phyloP scores from a whole-genome alignment of 2,113 vertebrate species.

The Protobothrops mucrosquamatus region DNA sequence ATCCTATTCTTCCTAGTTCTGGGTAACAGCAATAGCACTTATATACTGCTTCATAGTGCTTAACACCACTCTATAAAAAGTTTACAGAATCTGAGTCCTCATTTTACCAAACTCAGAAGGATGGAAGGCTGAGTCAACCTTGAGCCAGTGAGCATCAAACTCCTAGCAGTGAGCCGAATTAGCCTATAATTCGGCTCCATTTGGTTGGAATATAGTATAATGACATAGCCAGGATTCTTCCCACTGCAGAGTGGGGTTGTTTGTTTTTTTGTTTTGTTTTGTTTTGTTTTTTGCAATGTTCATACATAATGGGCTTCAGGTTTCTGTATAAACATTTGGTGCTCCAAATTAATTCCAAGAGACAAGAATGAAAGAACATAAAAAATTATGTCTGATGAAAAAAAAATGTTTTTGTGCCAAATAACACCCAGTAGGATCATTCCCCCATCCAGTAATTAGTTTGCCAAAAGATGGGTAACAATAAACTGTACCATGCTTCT shows the following conservation, averaged over 20 bases:
- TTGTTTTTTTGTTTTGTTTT: background rate
- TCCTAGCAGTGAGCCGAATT: background rate
- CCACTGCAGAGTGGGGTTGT: background rate
- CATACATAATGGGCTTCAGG: background rate
- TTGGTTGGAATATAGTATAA: background rate
- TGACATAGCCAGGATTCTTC: background rate
- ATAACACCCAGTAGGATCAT: background rate
- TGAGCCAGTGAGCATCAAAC: background rate
- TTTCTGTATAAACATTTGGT: background rate
- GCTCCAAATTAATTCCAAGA: background rate
- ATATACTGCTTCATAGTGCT: background rate
- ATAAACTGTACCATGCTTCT: background rate
- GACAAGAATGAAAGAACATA: background rate
- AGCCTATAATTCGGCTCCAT: background rate
- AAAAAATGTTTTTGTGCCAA: background rate
- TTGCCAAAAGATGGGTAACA: background rate
- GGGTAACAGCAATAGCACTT: background rate
- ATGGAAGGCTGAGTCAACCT: background rate
- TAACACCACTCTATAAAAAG: background rate
- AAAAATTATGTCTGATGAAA: background rate
- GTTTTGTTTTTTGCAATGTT: background rate
- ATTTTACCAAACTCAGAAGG: background rate
- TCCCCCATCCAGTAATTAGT: background rate
- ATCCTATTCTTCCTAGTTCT: background rate
- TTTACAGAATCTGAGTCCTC: background rate